Base-by-base conservation (phyloP, 2,888 invertebrate genomes). In the Amiota minor region DNA sequence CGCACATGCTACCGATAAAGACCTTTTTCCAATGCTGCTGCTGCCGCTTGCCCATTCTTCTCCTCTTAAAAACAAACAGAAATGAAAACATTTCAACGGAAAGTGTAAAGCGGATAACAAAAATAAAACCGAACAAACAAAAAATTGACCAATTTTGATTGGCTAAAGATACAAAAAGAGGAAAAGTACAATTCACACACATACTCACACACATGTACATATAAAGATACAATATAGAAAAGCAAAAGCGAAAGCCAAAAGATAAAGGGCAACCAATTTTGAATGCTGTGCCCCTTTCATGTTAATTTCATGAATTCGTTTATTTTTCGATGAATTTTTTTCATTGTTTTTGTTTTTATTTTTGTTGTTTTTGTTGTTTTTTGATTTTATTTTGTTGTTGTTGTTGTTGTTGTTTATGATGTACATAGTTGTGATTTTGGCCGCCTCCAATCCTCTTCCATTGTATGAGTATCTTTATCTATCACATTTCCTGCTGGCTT, bases 201-300 rank as follows among this genome's bases (percentile, higher is more conserved):
- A 50, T 4, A 50, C 50, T 2, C 50, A 50, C 50, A 4, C 53
- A 53, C 53, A 53, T 1, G 3, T 6, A 53, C 12, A 53, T 12
- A 53, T n/a, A 53, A 53, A n/a, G 14, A 53, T 12, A 53, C 14
- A 53, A 12, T 6, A 53, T 53, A 53, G 4, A n/a, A 50, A 50
- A 50, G 6, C 1, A n/a, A n/a, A 53, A 12, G n/a, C n/a, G 12
- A n/a, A 53, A 12, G 53, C 53, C 3, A 53, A 16, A 4, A 45
- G 62, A 14, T 12, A 14, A 35, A 62, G 62, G n/a, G 23, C 35
- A 62, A 62, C 62, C 45, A 62, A 62, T 62, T 62, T 35, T 18
- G 45, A 23, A 73, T 75, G 82, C 81, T 84, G 82, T 82, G 84
- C 81, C 82, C 81, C 81, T 83, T 83, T 83, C 84, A 83, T 83